A percentile compares a stretch with the other conserved stretches of the same genome.
These are phyloP conservation scores for Spodoptera exigua DNA, from an alignment of 2,888 invertebrate species.

Conservation along the genomic window DNA sequence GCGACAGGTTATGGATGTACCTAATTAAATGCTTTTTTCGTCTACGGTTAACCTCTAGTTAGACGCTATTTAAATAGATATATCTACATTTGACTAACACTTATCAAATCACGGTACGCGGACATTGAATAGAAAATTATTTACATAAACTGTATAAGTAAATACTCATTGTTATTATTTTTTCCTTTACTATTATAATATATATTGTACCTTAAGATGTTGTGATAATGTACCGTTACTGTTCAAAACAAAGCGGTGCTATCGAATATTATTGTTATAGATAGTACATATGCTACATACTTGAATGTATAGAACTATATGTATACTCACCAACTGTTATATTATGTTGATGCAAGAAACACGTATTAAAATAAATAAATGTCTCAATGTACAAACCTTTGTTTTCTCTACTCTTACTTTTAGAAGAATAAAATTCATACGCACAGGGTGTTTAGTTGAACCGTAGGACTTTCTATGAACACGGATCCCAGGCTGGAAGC, in stretches of 20 bases:
- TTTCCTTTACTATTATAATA: no score
- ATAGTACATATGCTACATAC: not conserved
- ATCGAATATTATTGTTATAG: constrained; percentile 11
- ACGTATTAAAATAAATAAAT: not conserved
- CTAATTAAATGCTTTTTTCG: constrained; percentile 5
- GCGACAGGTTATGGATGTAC: constrained; percentile 7
- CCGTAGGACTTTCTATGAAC: constrained; percentile 95
- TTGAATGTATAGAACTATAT: not conserved
- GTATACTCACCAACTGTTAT: not conserved
- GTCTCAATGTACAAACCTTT: not conserved
- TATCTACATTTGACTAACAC: no score
- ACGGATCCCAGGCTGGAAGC: constrained; percentile 92
- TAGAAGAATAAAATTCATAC: constrained; percentile 69
- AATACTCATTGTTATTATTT: no score
- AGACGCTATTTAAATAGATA: no score
- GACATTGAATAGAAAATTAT: no score
- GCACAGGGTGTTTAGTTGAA: constrained; percentile 91
- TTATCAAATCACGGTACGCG: no score
- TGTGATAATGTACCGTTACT: constrained; percentile 17
- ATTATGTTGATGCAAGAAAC: not conserved
- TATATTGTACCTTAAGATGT: not conserved
- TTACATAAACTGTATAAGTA: no score
- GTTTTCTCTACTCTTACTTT: no score
- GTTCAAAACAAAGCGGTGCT: constrained; percentile 21
- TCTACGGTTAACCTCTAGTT: not conserved